Evolutionary conservation across 2,888 invertebrate species (phyloP).

Genomic region (Molorchus minor): DNA sequence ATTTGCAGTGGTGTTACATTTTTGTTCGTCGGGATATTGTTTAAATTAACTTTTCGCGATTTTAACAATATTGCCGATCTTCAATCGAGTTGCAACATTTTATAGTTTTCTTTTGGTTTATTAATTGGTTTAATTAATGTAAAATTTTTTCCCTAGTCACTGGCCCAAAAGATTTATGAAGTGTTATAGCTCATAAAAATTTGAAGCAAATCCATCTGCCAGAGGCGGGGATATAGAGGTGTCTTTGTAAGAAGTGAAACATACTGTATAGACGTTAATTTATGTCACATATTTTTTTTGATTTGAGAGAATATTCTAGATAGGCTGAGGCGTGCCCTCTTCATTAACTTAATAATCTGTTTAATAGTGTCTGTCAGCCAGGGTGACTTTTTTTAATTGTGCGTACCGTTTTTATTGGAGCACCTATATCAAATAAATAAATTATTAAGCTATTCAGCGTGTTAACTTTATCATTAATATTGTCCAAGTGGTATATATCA

Average conservation of each 20-base stretch:
- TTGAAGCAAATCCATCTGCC: not conserved
- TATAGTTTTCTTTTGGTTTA: too few species aligned
- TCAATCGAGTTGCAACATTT: too few species aligned
- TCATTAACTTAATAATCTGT: not conserved
- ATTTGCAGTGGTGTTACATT: too few species aligned
- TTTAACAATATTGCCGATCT: too few species aligned
- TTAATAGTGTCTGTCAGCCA: not conserved
- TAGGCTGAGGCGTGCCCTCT: not conserved
- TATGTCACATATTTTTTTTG: not conserved
- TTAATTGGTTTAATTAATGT: too few species aligned
- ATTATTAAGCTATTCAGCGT: not conserved
- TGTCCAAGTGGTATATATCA: not conserved
- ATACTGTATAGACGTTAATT: not conserved
- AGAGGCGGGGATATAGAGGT: not conserved
- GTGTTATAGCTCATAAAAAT: not conserved
- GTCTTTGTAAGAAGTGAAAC: not conserved
- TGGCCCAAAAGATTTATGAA: not conserved
- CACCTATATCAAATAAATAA: too few species aligned
- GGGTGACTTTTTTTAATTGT: too few species aligned
- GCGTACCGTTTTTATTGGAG: not conserved
- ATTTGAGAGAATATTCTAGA: not conserved
- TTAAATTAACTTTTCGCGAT: too few species aligned
- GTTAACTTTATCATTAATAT: not conserved
- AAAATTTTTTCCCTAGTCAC: not conserved
- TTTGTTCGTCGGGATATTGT: too few species aligned